Evolutionary conservation across 2,113 vertebrate species (phyloP).

Genomic region (Micronisus gabar): DNA sequence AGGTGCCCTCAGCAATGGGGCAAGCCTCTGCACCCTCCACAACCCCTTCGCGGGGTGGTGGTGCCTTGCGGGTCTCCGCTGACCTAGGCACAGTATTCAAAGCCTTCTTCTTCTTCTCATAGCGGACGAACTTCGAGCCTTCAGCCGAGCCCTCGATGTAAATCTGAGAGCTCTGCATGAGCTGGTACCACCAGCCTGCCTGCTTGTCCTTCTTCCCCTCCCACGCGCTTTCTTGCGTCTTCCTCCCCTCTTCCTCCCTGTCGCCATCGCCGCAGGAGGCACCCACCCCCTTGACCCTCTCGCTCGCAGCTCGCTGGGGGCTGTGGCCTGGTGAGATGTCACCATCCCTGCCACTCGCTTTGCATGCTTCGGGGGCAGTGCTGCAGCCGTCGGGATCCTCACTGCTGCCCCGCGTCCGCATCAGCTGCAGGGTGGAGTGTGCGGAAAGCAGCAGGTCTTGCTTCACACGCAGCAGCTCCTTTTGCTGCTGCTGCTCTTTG

Average conservation of each 20-base stretch:
- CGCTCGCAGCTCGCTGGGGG: background rate
- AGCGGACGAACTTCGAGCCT: slow-evolving; percentile 82
- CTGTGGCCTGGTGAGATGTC: background rate
- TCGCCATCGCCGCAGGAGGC: slow-evolving; percentile 59
- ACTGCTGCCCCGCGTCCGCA: slow-evolving; percentile 75
- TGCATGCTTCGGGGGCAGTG: background rate
- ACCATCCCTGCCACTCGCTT: background rate
- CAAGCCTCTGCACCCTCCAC: slow-evolving; percentile 91
- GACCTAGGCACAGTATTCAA: background rate
- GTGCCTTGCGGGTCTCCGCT: slow-evolving; percentile 50
- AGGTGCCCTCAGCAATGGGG: slow-evolving; percentile 63
- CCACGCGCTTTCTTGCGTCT: slow-evolving; percentile 2
- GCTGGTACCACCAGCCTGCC: slow-evolving; percentile 97
- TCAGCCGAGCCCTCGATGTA: slow-evolving; percentile 88
- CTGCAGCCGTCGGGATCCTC: background rate
- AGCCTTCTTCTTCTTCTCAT: slow-evolving; percentile 74
- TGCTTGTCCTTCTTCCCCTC: slow-evolving; percentile 76
- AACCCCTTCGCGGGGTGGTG: slow-evolving; percentile 87
- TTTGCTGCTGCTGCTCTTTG: slow-evolving; percentile 86
- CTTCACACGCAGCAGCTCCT: slow-evolving; percentile 88
- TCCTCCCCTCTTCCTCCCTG: slow-evolving; percentile 43
- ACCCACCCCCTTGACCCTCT: slow-evolving; percentile 71
- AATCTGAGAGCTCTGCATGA: slow-evolving; percentile 98
- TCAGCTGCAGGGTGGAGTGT: slow-evolving; percentile 92
- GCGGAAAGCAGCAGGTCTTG: slow-evolving; percentile 82